Percentiles rank a stretch among this genome's conserved stretches.
Conservation (phyloP, 2,113 vertebrate genomes). For the Chloebia gouldiae region DNA sequence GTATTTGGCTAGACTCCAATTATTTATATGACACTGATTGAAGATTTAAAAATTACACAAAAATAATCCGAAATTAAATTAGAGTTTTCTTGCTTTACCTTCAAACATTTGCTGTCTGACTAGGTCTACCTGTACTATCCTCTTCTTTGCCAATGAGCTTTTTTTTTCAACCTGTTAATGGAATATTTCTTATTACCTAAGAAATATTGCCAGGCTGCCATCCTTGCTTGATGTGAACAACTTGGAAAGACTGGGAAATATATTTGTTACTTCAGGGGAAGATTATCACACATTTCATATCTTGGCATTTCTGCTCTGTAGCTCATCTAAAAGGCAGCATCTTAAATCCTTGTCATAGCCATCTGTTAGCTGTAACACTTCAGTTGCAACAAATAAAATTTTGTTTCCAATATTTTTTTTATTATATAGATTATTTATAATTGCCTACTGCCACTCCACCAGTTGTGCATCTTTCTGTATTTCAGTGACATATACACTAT, state of each 20-base stretch:
- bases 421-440: not conserved
- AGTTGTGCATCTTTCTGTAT: not conserved
- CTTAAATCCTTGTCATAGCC: not conserved
- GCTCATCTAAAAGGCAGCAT: not conserved
- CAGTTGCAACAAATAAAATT: not conserved
- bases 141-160: not conserved
- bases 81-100: not conserved
- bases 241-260: slow-evolving; percentile 8
- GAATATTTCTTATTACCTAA: not conserved
- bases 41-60: not conserved
- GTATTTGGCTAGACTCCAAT: not conserved
- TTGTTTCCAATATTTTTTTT: not conserved
- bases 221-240: not conserved
- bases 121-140: not conserved
- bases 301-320: not conserved
- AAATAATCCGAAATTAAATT: not conserved
- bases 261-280: not conserved
- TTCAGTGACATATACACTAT: not conserved
- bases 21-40: not conserved
- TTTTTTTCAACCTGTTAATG: not conserved
- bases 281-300: not conserved
- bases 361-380: not conserved
- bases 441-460: not conserved
- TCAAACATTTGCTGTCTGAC: not conserved
- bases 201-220: not conserved